phyloP scores from a whole-genome alignment of 2,797 vertebrate genomes.

The Amazonetta brasiliensis region DNA sequence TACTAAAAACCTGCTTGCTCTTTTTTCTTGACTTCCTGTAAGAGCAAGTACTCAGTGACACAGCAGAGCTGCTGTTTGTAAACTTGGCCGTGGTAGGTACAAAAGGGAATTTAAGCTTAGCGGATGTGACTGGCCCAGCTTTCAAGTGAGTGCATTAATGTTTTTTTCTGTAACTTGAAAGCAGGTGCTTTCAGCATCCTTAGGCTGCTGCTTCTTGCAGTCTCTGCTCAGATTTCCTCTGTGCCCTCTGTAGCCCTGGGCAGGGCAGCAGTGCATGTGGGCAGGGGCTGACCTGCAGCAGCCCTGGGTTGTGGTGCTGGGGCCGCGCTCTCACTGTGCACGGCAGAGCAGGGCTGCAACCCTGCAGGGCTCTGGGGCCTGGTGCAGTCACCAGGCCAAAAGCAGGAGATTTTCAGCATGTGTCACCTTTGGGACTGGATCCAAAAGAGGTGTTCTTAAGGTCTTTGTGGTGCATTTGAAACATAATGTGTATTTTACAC shows the following conservation, averaged over 20 bases:
- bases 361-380: too few relatives aligned
- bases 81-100: not conserved
- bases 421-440: not conserved
- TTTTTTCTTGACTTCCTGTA: not conserved
- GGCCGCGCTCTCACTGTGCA: fast-evolving
- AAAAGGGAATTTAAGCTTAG: not conserved
- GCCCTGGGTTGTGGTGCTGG: not conserved
- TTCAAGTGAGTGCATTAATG: fast-evolving
- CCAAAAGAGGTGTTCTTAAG: not conserved
- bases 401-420: not conserved
- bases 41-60: not conserved
- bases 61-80: not conserved
- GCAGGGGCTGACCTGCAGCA: not conserved
- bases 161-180: too few relatives aligned
- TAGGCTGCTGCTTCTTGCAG: fast-evolving
- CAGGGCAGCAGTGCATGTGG: not conserved
- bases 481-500: not conserved
- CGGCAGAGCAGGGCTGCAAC: fast-evolving
- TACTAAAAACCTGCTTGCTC: slow-evolving; percentile 36
- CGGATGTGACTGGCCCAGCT: not conserved
- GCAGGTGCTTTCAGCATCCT: not conserved
- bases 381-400: not conserved
- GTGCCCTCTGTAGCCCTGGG: not conserved
- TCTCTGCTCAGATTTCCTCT: not conserved
- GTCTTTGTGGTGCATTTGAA: not conserved